Evolutionary conservation across 2,113 vertebrate genomes (phyloP).

Genomic region (Isurus oxyrinchus): DNA sequence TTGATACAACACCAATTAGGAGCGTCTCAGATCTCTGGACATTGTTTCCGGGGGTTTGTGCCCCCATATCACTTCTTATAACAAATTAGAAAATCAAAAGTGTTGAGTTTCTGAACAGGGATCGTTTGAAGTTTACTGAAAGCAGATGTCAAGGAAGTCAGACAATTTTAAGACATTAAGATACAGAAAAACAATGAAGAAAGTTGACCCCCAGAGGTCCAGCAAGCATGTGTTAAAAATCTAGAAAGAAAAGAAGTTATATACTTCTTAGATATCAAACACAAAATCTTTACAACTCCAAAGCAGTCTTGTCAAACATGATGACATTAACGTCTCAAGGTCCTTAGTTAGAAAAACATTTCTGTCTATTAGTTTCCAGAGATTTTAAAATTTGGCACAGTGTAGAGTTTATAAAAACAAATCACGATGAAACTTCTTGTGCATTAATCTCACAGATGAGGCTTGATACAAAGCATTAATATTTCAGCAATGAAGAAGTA

Average conservation of each 20-base stretch:
- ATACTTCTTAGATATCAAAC: constrained; percentile 25
- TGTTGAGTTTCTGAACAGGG: constrained; percentile 31
- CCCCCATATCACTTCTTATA: constrained; percentile 37
- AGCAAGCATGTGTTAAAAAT: constrained; percentile 28
- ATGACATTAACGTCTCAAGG: constrained; percentile 4
- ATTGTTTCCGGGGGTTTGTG: background rate
- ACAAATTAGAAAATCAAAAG: constrained; percentile 35
- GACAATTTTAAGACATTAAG: constrained; percentile 30
- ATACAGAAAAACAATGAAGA: constrained; percentile 26
- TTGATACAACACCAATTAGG: constrained; percentile 10
- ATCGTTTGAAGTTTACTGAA: constrained; percentile 34
- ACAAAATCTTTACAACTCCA: constrained; percentile 10
- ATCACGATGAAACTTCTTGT: background rate
- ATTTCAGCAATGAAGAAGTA: background rate
- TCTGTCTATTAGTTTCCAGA: constrained; percentile 1
- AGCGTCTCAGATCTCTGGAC: background rate
- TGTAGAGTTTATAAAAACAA: constrained; percentile 5
- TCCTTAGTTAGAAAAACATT: constrained; percentile 17
- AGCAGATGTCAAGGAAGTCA: constrained; percentile 30
- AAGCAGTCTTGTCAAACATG: background rate
- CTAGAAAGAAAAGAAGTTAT: constrained; percentile 16
- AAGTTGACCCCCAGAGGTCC: background rate
- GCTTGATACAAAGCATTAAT: background rate
- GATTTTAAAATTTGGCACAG: constrained; percentile 13
- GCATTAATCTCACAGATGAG: background rate